Percentiles rank a stretch among this genome's conserved stretches.
Conservation (phyloP, 1,140 invertebrate species). For the Lordiphosa mommai region DNA sequence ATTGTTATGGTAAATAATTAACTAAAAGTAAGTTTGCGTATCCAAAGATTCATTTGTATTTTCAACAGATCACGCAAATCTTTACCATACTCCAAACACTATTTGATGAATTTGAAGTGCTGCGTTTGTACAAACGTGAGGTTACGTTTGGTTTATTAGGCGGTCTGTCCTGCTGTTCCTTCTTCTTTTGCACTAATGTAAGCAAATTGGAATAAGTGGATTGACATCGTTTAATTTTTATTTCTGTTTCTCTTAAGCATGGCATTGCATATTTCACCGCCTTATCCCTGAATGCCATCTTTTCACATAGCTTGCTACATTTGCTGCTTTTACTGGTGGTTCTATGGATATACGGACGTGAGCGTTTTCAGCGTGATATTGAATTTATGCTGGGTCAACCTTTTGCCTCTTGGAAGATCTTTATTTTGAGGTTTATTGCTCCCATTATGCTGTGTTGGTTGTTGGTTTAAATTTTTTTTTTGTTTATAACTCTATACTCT, state of each 20-base stretch:
- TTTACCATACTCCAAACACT: slow-evolving; percentile 46
- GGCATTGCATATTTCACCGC: slow-evolving; percentile 35
- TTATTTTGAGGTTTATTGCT: slow-evolving; percentile 59
- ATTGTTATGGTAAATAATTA: slow-evolving; percentile 41
- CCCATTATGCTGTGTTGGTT: slow-evolving; percentile 42
- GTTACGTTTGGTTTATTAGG: slow-evolving; percentile 47
- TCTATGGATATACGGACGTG: slow-evolving; percentile 88
- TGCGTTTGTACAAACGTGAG: slow-evolving; percentile 32
- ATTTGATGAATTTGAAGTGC: slow-evolving; percentile 65
- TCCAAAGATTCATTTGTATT: not conserved
- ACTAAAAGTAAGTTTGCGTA: not conserved
- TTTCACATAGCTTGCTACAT: slow-evolving; percentile 86
- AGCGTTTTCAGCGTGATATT: slow-evolving; percentile 86
- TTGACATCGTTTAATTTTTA: not conserved
- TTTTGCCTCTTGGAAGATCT: slow-evolving; percentile 80
- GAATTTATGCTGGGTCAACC: slow-evolving; percentile 90
- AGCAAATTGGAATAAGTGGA: not conserved
- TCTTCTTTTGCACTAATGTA: slow-evolving; percentile 61
- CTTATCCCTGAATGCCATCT: slow-evolving; percentile 81
- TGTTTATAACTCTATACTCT: too few species aligned
- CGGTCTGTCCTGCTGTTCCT: slow-evolving; percentile 25
- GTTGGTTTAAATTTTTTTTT: too few species aligned
- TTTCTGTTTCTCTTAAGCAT: slow-evolving; percentile 26
- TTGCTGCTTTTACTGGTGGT: slow-evolving; percentile 86
- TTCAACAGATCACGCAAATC: slow-evolving; percentile 49